A percentile compares a stretch with the other conserved stretches of the same genome.
Conservation (phyloP, 1,140 invertebrate species). For the Conopomorpha cramerella region DNA sequence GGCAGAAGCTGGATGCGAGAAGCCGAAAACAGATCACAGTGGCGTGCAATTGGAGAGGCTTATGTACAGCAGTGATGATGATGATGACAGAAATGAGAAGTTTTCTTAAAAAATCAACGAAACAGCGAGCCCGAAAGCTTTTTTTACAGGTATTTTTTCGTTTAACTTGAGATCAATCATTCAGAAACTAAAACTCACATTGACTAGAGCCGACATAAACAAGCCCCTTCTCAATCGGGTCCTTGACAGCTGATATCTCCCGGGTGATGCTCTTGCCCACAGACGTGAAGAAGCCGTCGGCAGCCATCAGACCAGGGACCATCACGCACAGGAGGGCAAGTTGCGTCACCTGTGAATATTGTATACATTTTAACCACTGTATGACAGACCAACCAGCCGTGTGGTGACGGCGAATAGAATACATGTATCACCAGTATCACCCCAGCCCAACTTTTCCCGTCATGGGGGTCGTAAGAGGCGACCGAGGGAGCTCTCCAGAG, state of each 20-base stretch:
- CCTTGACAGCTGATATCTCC: slow-evolving; percentile 22
- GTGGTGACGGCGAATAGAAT: too few species aligned
- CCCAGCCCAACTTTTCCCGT: too few species aligned
- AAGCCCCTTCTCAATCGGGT: slow-evolving; percentile 25
- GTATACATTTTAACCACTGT: too few species aligned
- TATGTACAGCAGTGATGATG: background rate
- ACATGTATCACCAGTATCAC: too few species aligned
- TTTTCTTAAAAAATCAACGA: background rate
- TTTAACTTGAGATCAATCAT: background rate
- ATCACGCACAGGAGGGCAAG: slow-evolving; percentile 1
- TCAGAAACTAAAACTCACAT: slow-evolving; percentile 16
- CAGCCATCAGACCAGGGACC: background rate
- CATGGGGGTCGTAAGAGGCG: too few species aligned
- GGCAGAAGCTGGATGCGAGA: too few species aligned
- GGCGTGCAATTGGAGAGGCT: too few species aligned
- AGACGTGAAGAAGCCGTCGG: slow-evolving; percentile 4
- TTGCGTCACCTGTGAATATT: background rate
- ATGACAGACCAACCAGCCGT: too few species aligned
- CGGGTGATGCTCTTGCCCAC: slow-evolving; percentile 17
- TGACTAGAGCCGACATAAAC: slow-evolving; percentile 22
- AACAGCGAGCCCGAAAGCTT: background rate
- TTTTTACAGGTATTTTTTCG: too few species aligned
- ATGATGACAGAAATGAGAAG: background rate
- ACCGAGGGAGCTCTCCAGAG: too few species aligned
- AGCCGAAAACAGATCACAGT: too few species aligned